phyloP scores from a whole-genome alignment of 2,888 invertebrate genomes.

The Eupithecia subumbrata region DNA sequence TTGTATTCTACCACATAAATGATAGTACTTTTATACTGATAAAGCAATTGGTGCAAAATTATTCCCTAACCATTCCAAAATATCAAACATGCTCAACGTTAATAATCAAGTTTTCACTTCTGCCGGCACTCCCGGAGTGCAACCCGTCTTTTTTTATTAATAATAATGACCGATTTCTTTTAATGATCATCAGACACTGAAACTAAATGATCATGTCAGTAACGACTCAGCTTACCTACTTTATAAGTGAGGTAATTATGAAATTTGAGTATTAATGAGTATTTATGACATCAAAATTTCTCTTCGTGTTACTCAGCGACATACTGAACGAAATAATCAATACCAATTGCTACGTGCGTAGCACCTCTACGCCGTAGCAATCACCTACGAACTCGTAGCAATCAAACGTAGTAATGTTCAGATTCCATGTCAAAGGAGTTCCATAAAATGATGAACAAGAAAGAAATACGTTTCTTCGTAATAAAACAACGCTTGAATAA shows the following conservation, averaged over 20 bases:
- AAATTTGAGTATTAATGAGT: too few species aligned
- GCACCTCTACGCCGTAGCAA: slow-evolving; percentile 51
- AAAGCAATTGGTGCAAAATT: too few species aligned
- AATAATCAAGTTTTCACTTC: too few species aligned
- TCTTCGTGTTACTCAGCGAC: too few species aligned
- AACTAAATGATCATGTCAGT: background rate
- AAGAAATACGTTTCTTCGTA: slow-evolving; percentile 57
- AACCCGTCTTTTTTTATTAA: too few species aligned
- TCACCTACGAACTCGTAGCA: slow-evolving; percentile 65
- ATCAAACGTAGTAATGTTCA: slow-evolving; percentile 76
- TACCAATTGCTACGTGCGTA: slow-evolving; percentile 54
- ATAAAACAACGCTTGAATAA: slow-evolving; percentile 65
- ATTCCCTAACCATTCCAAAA: too few species aligned
- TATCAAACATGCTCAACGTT: too few species aligned
- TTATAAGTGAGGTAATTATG: background rate
- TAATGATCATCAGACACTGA: background rate
- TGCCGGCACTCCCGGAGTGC: too few species aligned
- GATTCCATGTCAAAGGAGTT: slow-evolving; percentile 80
- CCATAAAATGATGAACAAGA: slow-evolving; percentile 62
- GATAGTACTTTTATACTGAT: too few species aligned
- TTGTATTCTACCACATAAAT: too few species aligned
- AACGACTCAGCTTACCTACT: background rate
- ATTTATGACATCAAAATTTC: background rate
- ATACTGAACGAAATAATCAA: background rate
- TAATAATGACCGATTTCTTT: background rate